Base-by-base conservation (phyloP, 1,140 invertebrate species). In the Holcopasites calliopsidis region DNA sequence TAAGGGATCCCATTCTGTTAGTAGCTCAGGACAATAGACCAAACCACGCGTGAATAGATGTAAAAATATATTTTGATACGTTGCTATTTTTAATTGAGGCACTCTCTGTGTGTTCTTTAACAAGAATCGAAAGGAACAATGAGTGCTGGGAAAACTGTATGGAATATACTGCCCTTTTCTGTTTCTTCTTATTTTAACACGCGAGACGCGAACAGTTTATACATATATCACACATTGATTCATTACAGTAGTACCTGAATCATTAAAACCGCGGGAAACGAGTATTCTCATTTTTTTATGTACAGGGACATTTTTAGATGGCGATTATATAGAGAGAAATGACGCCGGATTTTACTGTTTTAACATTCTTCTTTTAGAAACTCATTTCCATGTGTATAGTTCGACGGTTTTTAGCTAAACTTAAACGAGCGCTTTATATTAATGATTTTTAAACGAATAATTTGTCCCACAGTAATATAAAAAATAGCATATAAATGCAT, bases 21-120 rank as follows among this genome's bases (percentile, higher is more conserved):
- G 68, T 84, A 88, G 84, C 85, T 89, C 86, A 86, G 84, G 83
- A 87, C 87, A 18, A 86, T 88, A 89, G 82, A 89, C 86, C 83
- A 86, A 87, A 87, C 87, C n/a, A n/a, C n/a, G n/a, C n/a, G n/a
- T n/a, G 82, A 72, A 86, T 87, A 88, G 79, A 90, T 80, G 70
- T 80, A 81, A 84, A 87, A 88, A 88, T 90, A 90, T 91, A 89
- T 90, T 91, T 91, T 91, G 88, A 90, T 91, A 90, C 88, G 85
- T 90, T 91, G 80, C 86, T 89, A 85, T 89, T 89, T 90, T 88
- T n/a, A n/a, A 88, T 85, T 86, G 68, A 84, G 40, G 78, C 84
- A 84, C 62, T 60, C 65, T 57, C 55, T 18, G 26, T 18, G 10
- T 18, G 16, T 10, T 13, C 23, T 62, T 62, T 31, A 69, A 69